Base-by-base conservation (phyloP, 2,797 vertebrate genomes). In the Amblyraja radiata region DNA sequence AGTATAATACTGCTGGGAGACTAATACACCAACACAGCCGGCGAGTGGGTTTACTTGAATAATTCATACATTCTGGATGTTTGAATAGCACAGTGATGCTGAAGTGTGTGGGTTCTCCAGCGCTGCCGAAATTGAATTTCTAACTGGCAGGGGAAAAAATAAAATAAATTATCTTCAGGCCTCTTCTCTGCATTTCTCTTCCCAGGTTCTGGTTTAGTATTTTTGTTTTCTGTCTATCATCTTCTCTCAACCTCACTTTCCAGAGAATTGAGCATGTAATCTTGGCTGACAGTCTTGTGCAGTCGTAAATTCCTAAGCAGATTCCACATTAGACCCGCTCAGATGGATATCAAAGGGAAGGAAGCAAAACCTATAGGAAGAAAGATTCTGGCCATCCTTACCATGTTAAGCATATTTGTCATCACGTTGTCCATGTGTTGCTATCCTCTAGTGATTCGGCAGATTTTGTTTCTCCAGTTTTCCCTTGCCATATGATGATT, bases 31-130 rank as follows among this genome's bases (percentile, higher is more conserved):
- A 32, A 32, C 61, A 68, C 7, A 1, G 61, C 32, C 32, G 32
- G n/a, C 32, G 84, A 21, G 61, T 65, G 84, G 84, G 84, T 16
- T 68, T 36, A 74, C 68, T 68, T 88, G 84, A 88, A 88, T 65
- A 86, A 86, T 86, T 86, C 83, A 86, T 32, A 68, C n/a, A 88
- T 88, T 88, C 84, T 68, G 28, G 5, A 13, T 86, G 83, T 88
- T 88, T 68, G 16, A 9, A 68, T 4, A 68, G 21, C 14, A 32
- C n/a, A 88, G 61, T 6, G 54, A 23, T 84, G 81, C 6, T 6
- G 81, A 84, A n/a, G 54, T 61, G 81, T 84, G 84, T 88, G 84
- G 63, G 84, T 88, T 63, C n/a, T 32, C n/a, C 7, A 68, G n/a
- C 18, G 68, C 16, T 65, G 65, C 84, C 68, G n/a, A 36, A 65